These are phyloP conservation scores for Pipistrellus pygmaeus DNA, from an alignment of 2,797 vertebrate species.

Conservation along the genomic window DNA sequence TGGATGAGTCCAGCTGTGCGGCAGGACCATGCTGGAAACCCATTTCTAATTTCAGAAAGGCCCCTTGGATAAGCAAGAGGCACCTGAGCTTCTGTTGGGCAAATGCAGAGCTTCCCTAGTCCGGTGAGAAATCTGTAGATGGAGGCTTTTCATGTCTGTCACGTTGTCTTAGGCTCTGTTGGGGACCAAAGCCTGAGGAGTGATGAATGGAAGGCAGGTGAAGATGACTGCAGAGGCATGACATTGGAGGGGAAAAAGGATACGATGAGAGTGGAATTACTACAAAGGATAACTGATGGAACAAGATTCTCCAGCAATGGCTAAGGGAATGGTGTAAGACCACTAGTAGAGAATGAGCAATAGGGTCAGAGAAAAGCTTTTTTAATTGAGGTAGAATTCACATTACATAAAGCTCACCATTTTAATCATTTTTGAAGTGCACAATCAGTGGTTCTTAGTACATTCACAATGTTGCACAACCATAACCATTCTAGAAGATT, in stretches of 20 bases:
- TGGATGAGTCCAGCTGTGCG: background rate
- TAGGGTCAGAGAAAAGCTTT: background rate
- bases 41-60: background rate
- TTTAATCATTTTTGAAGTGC: background rate
- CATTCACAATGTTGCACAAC: background rate
- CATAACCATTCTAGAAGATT: background rate
- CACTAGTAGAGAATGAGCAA: background rate
- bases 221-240: background rate
- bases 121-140: background rate
- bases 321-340: background rate
- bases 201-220: background rate
- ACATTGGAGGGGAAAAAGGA: background rate
- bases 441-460: background rate
- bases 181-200: background rate
- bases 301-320: background rate
- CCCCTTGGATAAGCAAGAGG: background rate
- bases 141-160: background rate
- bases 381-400: constrained; percentile 21
- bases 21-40: background rate
- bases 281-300: background rate
- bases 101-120: background rate
- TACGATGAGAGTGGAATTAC: background rate
- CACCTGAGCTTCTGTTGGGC: background rate
- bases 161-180: background rate
- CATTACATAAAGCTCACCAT: background rate